Evolutionary conservation across 1,140 invertebrate genomes (phyloP).

Genomic region (Dolichoris vasculosae): DNA sequence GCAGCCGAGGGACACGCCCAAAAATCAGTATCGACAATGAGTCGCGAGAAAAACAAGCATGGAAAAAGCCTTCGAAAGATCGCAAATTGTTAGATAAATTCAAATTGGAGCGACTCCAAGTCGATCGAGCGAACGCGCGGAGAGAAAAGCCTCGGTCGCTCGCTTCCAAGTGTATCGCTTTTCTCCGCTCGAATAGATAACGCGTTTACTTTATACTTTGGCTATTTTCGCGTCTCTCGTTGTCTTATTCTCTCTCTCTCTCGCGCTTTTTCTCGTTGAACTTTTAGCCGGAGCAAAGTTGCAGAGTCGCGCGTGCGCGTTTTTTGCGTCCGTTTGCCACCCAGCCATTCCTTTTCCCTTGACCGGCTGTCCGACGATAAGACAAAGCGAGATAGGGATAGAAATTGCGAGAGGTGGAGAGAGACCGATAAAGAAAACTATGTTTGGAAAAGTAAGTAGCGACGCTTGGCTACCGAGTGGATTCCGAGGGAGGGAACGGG

Average conservation of each 20-base stretch:
- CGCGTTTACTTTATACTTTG: slow-evolving; percentile 37
- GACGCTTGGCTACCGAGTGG: not conserved
- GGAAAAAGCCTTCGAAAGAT: too few relatives aligned
- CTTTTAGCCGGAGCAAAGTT: slow-evolving; percentile 30
- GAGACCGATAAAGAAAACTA: slow-evolving; percentile 51
- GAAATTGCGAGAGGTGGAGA: not conserved
- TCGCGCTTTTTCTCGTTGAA: too few relatives aligned
- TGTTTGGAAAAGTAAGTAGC: slow-evolving; percentile 43
- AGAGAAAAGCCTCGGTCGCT: not conserved
- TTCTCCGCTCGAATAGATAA: slow-evolving; percentile 8
- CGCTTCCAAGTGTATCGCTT: slow-evolving; percentile 10
- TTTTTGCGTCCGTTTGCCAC: not conserved
- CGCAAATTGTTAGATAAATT: too few relatives aligned
- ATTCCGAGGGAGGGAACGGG: not conserved
- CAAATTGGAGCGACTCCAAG: too few relatives aligned
- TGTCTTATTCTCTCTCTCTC: slow-evolving; percentile 64
- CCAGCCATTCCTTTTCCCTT: slow-evolving; percentile 50
- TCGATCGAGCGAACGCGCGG: too few relatives aligned
- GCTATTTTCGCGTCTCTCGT: slow-evolving; percentile 42
- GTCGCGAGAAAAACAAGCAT: too few relatives aligned
- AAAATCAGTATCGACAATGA: too few relatives aligned
- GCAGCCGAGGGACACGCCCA: too few relatives aligned
- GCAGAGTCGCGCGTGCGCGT: not conserved
- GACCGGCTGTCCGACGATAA: slow-evolving; percentile 53
- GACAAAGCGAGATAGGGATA: slow-evolving; percentile 27